Percentiles rank a stretch among this genome's conserved stretches.
Conservation (phyloP, 2,888 invertebrate species). For the Omphaloscelis lunosa region DNA sequence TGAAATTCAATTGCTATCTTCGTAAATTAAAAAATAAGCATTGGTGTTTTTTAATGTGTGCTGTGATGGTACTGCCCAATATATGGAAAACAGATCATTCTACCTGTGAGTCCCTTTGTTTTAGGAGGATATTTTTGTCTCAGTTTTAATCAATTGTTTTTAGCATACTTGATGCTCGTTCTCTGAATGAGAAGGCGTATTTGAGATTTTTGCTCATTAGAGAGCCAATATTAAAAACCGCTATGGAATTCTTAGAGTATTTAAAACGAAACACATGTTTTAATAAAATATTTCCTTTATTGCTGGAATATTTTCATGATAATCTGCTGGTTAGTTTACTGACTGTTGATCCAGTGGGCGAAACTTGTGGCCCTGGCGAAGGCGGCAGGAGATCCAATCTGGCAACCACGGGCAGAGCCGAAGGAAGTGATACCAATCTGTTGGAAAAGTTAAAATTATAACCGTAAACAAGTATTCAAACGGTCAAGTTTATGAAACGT, state of each 20-base stretch:
- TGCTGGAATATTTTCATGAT: not conserved
- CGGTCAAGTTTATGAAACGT: not conserved
- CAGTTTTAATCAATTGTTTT: not conserved
- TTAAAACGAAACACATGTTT: not conserved
- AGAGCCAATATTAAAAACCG: not conserved
- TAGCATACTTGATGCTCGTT: not conserved
- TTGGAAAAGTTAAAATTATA: conserved; percentile 13
- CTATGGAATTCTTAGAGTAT: not conserved
- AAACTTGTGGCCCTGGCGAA: conserved; percentile 73
- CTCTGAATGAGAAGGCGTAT: not conserved
- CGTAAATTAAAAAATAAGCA: no score
- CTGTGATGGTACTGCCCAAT: not conserved
- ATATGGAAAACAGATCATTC: not conserved
- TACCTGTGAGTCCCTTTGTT: not conserved
- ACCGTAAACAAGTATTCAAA: not conserved
- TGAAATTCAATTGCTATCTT: no score
- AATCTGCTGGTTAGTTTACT: conserved; percentile 21
- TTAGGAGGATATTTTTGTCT: not conserved
- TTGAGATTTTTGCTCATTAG: not conserved
- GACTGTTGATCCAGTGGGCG: conserved; percentile 59
- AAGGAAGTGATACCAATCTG: conserved; percentile 78
- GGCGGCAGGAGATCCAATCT: conserved; percentile 68
- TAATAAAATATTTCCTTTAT: not conserved
- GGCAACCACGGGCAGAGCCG: conserved; percentile 71
- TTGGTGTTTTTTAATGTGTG: no score